Conservation (phyloP, 1,140 invertebrate species). For the Heliconius congener region DNA sequence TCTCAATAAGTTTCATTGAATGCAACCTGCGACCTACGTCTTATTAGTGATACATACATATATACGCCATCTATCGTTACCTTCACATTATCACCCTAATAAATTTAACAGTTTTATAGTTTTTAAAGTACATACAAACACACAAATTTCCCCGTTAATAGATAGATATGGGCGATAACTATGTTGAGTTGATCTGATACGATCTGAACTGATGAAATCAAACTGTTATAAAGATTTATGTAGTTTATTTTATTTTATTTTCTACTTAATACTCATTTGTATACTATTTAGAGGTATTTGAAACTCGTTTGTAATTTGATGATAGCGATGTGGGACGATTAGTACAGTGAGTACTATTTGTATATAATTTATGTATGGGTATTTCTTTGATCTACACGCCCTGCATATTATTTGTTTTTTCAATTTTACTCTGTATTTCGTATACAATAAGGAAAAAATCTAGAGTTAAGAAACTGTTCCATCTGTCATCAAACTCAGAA, state of each 20-base stretch:
- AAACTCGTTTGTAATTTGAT: background rate
- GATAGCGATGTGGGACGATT: constrained; percentile 14
- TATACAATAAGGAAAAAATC: too few species aligned
- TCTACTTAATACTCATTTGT: constrained; percentile 1
- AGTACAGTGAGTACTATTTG: background rate
- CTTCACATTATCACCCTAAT: background rate
- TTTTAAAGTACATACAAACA: background rate
- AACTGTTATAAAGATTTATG: background rate
- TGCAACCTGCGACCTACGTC: background rate
- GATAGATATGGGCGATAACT: constrained; percentile 10
- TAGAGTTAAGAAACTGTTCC: too few species aligned
- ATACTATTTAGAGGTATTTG: background rate
- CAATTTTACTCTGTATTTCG: too few species aligned
- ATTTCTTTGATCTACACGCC: too few species aligned
- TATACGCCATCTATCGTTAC: background rate
- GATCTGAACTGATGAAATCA: constrained; percentile 11
- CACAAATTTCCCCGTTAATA: background rate
- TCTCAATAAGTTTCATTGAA: background rate
- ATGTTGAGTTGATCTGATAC: constrained; percentile 6
- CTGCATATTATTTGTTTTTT: too few species aligned
- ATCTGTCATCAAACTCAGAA: too few species aligned
- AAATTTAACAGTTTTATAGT: constrained; percentile 8
- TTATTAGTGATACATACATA: background rate
- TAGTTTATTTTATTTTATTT: background rate
- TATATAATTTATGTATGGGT: too few species aligned